Percentiles rank a stretch among this genome's conserved stretches.
These are phyloP conservation scores for Gallinago solitaria DNA, from an alignment of 2,797 vertebrate species.

Conservation along the genomic window DNA sequence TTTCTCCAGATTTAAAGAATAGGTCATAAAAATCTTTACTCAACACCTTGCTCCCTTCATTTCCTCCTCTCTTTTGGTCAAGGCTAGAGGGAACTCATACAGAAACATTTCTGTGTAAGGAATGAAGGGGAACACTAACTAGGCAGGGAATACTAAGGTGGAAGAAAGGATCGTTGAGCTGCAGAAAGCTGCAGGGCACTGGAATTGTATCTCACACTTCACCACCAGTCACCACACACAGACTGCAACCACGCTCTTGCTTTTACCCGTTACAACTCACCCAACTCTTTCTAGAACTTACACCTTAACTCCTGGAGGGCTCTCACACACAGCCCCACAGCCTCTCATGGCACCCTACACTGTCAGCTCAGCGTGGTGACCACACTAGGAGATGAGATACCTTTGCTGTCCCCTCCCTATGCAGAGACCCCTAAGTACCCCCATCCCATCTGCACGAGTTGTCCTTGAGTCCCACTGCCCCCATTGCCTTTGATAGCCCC, in stretches of 20 bases:
- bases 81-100: background rate
- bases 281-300: background rate
- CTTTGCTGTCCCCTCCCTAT: background rate
- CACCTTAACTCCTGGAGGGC: background rate
- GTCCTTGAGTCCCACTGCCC: background rate
- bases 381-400: background rate
- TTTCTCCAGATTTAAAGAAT: background rate
- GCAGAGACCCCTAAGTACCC: background rate
- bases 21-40: background rate
- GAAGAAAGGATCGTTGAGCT: background rate
- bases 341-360: background rate
- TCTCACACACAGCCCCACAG: background rate
- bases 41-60: background rate
- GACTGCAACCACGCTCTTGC: background rate
- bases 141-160: background rate
- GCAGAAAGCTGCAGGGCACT: background rate
- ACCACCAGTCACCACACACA: background rate
- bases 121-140: background rate
- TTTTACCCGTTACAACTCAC: background rate
- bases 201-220: background rate
- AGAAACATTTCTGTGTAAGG: background rate
- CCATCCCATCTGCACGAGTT: background rate
- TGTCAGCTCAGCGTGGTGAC: background rate
- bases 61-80: background rate
- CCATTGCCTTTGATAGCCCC: background rate